Base-by-base conservation (phyloP, 2,888 invertebrate genomes). In the Ctenicera cuprea region DNA sequence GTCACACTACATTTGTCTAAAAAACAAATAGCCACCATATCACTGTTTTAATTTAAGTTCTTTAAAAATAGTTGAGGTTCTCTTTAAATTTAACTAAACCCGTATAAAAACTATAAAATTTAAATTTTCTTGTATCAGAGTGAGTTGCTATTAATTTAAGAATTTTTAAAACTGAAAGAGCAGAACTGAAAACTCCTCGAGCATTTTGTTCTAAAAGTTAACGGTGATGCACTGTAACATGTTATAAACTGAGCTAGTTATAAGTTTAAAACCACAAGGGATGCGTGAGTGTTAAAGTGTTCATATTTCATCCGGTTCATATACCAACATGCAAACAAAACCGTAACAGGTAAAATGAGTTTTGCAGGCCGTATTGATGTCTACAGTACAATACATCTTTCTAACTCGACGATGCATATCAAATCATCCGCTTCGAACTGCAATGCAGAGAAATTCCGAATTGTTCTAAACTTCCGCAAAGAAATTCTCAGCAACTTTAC, bases 181-280 rank as follows among this genome's bases (percentile, higher is more conserved):
- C 48, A 45, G 3, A 3, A 45, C 4, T 7, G 16, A 48, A 18
- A 16, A 14, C 11, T 3, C 48, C 16, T n/a, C 14, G 14, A 41
- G 14, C 2, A 18, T 18, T 48, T 48, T 52, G 14, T n/a, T 18
- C 12, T 20, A n/a, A 52, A 26, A 26, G 5, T 26, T 14, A 52
- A 26, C 52, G 26, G 12, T 54, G 54, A 54, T 54, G 54, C 33
- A 54, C 33, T 54, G 54, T 14, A 66, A 54, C 14, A 38, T 69
- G 48, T 63, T 62, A 22, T 43, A 52, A 62, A 70, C 54, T 64
- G 57, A 64, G 54, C 43, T 71, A 57, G 71, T 71, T 71, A 62
- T 71, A 71, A 71, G 57, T 71, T 71, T 64, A 48, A 43, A 52
- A 38, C 50, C 65, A 71, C 65, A 59, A 48, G 71, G 59, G 71